Base-by-base conservation (phyloP, 1,140 invertebrate genomes). In the Neotoxoptera formosana region DNA sequence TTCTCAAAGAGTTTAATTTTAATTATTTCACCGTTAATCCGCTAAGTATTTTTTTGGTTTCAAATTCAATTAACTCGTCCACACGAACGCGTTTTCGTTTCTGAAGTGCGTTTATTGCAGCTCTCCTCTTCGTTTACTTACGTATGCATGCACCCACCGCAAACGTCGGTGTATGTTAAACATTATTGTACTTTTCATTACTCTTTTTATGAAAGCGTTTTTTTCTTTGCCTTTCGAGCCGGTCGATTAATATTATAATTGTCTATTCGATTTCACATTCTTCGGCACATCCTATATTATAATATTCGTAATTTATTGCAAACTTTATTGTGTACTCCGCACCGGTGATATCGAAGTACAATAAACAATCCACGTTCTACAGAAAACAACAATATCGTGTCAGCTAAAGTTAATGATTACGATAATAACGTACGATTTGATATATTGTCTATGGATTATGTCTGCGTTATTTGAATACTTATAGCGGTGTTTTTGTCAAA, bases 261-360 rank as follows among this genome's bases (percentile, higher is more conserved):
- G 60, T 76, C 30, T 76, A 76, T 76, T 67, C 60, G 60, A 67
- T 67, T 76, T 76, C n/a, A 76, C 30, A 76, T 76, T 76, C 60
- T 17, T 76, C 30, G 1, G n/a, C 30, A 76, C 60, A 34, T 76
- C 8, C n/a, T 51, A 51, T 51, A 14, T 20, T 67, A 67, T 76
- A n/a, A 76, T 76, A 76, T 76, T 76, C n/a, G 21, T 76, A 76
- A 76, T 76, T 76, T 76, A 76, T n/a, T 20, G 60, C 60, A n/a
- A 53, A 51, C 21, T 23, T 23, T 76, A 76, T 76, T 17, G n/a
- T 76, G 60, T 67, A 67, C 30, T 34, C 30, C 30, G 2, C n/a
- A 76, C 17, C n/a, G 60, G 60, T 76, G n/a, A 76, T 76, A 76
- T 76, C n/a, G n/a, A 76, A 76, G 14, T 17, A 76, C n/a, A 76